Base-by-base conservation (phyloP, 2,113 vertebrate genomes). In the Phaethornis superciliosus region DNA sequence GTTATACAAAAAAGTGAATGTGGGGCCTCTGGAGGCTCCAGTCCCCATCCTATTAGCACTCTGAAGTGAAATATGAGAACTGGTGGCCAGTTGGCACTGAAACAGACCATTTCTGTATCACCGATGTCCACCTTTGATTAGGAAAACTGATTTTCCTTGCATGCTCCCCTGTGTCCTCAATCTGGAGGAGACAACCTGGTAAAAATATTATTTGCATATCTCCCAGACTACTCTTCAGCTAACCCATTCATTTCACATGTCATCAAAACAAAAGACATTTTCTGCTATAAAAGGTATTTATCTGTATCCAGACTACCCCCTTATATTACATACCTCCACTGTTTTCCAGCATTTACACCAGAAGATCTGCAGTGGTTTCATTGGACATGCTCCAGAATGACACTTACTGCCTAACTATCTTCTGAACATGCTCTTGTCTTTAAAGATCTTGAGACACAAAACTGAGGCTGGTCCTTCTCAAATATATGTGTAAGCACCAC, bases 21-120 rank as follows among this genome's bases (percentile, higher is more conserved):
- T 0, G 2, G 23, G 14, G 65, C 51, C 7, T 78, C 56, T 59
- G 52, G 32, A 84, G 14, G 28, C 26, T 62, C 42, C 42, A 16
- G 78, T 58, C 24, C 32, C 33, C 56, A 75, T 86, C 21, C 16
- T 60, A 9, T 9, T 35, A 83, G n/a, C n/a, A n/a, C n/a, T n/a
- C n/a, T n/a, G n/a, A n/a, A n/a, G n/a, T n/a, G n/a, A n/a, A 1
- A 18, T 47, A 69, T 0, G 0, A 76, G 78, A 82, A 40, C 28
- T 60, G 67, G n/a, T 35, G 28, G 68, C 37, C 60, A 65, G 6
- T 10, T 51, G 33, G 59, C 33, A 63, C 12, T 6, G 6, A 59
- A 89, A 67, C 21, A 68, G 37, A 65, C 24, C 0, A 0, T 26
- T 89, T 79, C 42, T 71, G 5, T 21, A 64, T 21, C 26, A 9